Evolutionary conservation across 1,140 invertebrate species (phyloP).

Genomic region (Zaprionus inermis): DNA sequence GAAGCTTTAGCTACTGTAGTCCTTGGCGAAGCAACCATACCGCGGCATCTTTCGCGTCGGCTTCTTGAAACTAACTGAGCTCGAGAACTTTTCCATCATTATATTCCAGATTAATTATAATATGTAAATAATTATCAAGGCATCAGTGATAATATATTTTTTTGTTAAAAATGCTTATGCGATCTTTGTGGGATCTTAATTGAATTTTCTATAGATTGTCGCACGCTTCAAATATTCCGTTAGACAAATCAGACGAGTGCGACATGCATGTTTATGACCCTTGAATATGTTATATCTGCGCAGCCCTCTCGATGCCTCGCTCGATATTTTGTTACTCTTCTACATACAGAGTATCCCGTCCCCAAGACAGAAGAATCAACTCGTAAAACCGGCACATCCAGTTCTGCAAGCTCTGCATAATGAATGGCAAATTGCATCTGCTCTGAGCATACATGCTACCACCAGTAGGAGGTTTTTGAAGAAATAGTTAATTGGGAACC

Average conservation of each 20-base stretch:
- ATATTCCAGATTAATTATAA: neutral
- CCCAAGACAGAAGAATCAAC: slow-evolving; percentile 22
- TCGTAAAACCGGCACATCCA: slow-evolving; percentile 41
- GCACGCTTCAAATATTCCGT: neutral
- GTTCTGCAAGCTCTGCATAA: slow-evolving; percentile 34
- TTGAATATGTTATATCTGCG: neutral
- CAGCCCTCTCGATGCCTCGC: neutral
- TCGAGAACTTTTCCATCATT: neutral
- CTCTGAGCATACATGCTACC: slow-evolving; percentile 29
- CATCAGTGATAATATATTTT: neutral
- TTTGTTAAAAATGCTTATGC: too few relatives aligned
- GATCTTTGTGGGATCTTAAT: neutral
- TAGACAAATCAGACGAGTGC: neutral
- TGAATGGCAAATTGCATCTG: slow-evolving; percentile 43
- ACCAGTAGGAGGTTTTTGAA: slow-evolving; percentile 25
- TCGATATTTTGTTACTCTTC: slow-evolving; percentile 11
- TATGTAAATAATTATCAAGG: neutral
- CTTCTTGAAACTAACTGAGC: neutral
- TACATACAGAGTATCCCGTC: slow-evolving; percentile 4
- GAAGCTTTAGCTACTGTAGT: neutral
- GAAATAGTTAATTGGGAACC: slow-evolving; percentile 36
- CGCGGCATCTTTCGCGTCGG: neutral
- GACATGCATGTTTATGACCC: slow-evolving; percentile 2
- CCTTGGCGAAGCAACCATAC: neutral
- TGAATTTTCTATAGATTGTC: neutral